A percentile compares a stretch with the other conserved stretches of the same genome.
Evolutionary conservation across 2,113 vertebrate genomes (phyloP).

Genomic region (Myiagra hebetior): DNA sequence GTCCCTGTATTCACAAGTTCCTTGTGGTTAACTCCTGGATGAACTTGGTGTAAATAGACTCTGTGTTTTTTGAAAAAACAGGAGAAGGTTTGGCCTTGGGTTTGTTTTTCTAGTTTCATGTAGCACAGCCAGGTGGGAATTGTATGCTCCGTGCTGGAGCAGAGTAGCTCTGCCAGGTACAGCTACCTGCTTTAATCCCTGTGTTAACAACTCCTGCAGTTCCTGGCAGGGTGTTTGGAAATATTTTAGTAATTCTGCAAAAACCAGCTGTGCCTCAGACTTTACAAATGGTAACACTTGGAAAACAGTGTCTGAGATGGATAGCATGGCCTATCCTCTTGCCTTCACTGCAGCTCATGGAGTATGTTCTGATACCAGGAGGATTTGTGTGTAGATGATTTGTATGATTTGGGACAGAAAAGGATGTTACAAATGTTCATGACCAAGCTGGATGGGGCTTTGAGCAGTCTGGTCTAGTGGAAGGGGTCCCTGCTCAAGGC

Average conservation of each 20-base stretch:
- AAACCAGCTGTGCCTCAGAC: neutral
- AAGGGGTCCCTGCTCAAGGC: neutral
- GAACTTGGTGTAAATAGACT: neutral
- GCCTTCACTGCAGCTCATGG: accelerated
- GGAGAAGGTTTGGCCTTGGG: neutral
- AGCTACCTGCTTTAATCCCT: neutral
- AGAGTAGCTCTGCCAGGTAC: neutral
- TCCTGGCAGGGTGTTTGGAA: neutral
- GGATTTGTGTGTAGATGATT: neutral
- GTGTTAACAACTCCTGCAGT: neutral
- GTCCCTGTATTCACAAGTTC: neutral
- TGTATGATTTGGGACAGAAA: neutral
- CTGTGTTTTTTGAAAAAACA: neutral
- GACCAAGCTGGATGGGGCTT: neutral
- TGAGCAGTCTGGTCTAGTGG: neutral
- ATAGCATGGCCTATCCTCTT: accelerated
- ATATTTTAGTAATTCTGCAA: neutral
- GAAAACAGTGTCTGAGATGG: neutral
- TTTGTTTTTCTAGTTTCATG: neutral
- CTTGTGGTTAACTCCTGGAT: neutral
- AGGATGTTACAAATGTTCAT: neutral
- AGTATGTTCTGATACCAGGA: neutral
- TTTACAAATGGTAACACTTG: neutral
- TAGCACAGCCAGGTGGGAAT: neutral
- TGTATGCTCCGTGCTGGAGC: neutral